These are phyloP conservation scores for Drosophila stalkeri DNA, from an alignment of 2,888 invertebrate genomes.

Conservation along the genomic window DNA sequence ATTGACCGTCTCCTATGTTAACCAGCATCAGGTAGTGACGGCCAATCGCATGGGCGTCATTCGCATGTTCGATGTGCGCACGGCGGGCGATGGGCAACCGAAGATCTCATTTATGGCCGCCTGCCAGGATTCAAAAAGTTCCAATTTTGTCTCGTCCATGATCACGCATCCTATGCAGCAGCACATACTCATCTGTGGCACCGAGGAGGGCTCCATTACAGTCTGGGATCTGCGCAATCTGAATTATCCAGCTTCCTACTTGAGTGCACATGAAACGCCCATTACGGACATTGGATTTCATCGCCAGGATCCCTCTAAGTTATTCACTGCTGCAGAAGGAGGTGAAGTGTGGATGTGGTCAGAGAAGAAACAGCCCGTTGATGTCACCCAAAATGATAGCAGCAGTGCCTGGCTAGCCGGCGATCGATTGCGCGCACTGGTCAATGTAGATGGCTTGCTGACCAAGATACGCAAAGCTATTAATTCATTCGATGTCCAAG, in stretches of 20 bases:
- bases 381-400: conserved; percentile 61
- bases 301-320: conserved; percentile 92
- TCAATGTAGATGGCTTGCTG: conserved; percentile 88
- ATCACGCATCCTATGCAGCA: conserved; percentile 94
- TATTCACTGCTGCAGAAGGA: conserved; percentile 92
- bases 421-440: conserved; percentile 88
- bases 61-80: conserved; percentile 94
- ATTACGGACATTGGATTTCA: conserved; percentile 96
- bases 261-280: conserved; percentile 91
- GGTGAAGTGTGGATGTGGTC: conserved; percentile 97
- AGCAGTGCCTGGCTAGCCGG: conserved; percentile 89
- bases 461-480: conserved; percentile 91
- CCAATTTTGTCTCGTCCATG: conserved; percentile 89
- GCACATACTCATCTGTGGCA: conserved; percentile 93
- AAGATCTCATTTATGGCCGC: conserved; percentile 89
- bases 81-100: conserved; percentile 87
- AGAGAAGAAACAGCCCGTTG: conserved; percentile 87
- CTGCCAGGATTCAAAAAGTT: conserved; percentile 88
- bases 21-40: conserved; percentile 89
- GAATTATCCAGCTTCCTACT: conserved; percentile 92
- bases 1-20: conserved; percentile 91
- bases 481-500: conserved; percentile 92
- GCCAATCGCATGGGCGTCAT: conserved; percentile 95
- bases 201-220: conserved; percentile 93
- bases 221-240: conserved; percentile 96